Evolutionary conservation across 2,888 invertebrate species (phyloP), one percentile per base, ranked within the genome.

Genomic region (Acleris literana): DNA sequence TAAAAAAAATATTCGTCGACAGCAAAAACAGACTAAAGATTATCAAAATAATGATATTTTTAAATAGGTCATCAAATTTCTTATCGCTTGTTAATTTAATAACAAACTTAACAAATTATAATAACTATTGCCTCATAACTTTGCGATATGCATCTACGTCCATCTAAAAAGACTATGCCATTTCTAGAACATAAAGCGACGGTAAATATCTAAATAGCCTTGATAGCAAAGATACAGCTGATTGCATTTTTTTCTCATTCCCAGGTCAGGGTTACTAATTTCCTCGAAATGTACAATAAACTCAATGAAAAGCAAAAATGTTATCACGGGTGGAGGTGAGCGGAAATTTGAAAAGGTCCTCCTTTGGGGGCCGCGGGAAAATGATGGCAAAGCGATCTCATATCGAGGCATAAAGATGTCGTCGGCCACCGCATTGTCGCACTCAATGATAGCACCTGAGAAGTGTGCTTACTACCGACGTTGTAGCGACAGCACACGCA

Each of bases 301-400:
- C 60, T 69, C 73, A 79, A 83, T 79, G 79, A 77, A 78, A 72
- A 70, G 74, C 72, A 74, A 76, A 76, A 79, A 74, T 69, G 74
- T 76, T 79, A 82, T 81, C 80, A 74, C 67, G 69, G 67, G 72
- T 61, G 70, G 74, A 81, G 82, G 82, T 76, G 78, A 82, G 72
- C 81, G 86, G 87, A 88, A 85, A 86, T 85, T 87, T 81, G 76
- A 82, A 84, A 85, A 85, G 77, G 78, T 79, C 76, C 70, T 76
- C 72, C 69, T 76, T 76, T 71, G 22, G 64, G 58, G 64, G 57
- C 52, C 73, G 72, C 74, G 72, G 48, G 65, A 74, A 78, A 78
- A 78, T 76, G 72, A 77, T 74, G 79, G 72, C 73, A 76, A 70
- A 74, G 73, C 70, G 77, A 75, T 80, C 74, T 76, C 76, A 79